Base-by-base conservation (phyloP, 2,888 invertebrate genomes). In the Nebria brevicollis region DNA sequence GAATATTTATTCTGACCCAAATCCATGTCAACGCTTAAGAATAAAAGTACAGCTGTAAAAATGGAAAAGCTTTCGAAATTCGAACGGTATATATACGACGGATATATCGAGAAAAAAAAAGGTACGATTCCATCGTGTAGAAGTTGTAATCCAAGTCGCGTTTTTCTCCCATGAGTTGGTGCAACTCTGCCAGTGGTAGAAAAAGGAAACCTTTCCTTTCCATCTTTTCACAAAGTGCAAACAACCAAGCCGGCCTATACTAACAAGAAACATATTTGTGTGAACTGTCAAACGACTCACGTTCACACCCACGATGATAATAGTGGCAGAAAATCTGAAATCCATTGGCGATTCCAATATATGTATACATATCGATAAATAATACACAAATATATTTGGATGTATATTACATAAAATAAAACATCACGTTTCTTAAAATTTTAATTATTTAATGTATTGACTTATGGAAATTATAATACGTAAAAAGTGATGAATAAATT, bases 31-130 rank as follows among this genome's bases (percentile, higher is more conserved):
- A 79, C 75, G 79, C 79, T 79, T 79, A 75, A 75, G 79, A 79
- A 79, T 79, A 79, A 79, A 79, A 79, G 79, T 79, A 74, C 78
- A 78, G 78, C 78, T 74, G 79, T 79, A 79, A 79, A 79, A 79
- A 79, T 79, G 75, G 75, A 68, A 41, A 66, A 42, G 73, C 66
- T 73, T 78, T 78, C 34, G 54, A n/a, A 43, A 75, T 68, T 75
- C 79, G 79, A 79, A 75, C 74, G 42, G 79, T 41, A 54, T 25
- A 13, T 20, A 74, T 74, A 66, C 78, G 78, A 78, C 42, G 66
- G 42, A 75, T 65, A 77, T 72, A 64, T 43, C 66, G 42, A 73
- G 73, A 54, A 20, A 66, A 75, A 78, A 54, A 20, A 66, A 75
- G 75, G 77, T 72, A 41, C n/a, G 68, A 78, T 54, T 54, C 13